These are phyloP conservation scores for Pungitius pungitius DNA, from an alignment of 2,113 vertebrate species.

Conservation along the genomic window DNA sequence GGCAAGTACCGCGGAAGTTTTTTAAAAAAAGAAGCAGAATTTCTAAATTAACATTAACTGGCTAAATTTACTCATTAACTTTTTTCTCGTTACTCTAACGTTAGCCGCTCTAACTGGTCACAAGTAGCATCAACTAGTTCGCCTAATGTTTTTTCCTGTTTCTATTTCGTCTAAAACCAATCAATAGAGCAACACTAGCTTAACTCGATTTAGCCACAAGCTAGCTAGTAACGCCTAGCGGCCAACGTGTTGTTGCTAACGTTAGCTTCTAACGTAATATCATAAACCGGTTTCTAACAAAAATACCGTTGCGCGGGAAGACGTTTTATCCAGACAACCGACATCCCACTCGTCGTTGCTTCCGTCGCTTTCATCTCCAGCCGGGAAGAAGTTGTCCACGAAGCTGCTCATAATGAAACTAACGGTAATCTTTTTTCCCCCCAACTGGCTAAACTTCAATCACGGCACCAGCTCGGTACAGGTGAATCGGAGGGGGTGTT, in stretches of 20 bases:
- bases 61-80: background rate
- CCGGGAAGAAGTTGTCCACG: constrained; percentile 55
- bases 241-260: background rate
- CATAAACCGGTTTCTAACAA: background rate
- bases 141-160: background rate
- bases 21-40: background rate
- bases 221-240: too few relatives aligned
- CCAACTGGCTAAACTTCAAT: background rate
- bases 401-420: constrained; percentile 26
- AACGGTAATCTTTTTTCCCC: background rate
- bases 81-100: background rate
- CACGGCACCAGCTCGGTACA: background rate
- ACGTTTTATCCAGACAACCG: constrained; percentile 3
- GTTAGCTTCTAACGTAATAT: background rate
- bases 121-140: background rate
- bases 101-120: background rate
- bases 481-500: background rate
- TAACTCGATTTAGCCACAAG: background rate
- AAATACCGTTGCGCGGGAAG: constrained; percentile 9
- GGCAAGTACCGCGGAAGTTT: too few relatives aligned
- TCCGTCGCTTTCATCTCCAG: constrained; percentile 78
- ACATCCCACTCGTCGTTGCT: constrained; percentile 77
- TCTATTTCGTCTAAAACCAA: background rate
- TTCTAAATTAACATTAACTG: too few relatives aligned
- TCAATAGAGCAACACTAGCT: background rate